A percentile compares a stretch with the other conserved stretches of the same genome.
Conservation (phyloP, 2,113 vertebrate species). For the Cacatua alba region DNA sequence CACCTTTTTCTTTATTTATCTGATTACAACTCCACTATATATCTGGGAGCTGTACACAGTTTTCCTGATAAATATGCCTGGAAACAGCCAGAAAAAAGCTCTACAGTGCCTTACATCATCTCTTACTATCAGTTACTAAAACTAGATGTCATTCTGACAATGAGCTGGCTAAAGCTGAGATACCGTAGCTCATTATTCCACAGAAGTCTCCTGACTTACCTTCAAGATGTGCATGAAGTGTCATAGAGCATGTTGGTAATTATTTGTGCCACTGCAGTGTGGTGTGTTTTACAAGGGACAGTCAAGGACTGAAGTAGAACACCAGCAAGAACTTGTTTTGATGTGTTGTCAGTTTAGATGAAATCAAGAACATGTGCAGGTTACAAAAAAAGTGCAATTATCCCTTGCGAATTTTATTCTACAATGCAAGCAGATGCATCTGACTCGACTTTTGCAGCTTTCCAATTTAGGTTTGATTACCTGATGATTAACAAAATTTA, state of each 20-base stretch:
- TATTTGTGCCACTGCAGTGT: background rate
- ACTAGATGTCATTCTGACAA: background rate
- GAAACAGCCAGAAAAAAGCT: background rate
- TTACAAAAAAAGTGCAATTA: background rate
- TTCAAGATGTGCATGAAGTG: background rate
- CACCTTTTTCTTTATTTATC: background rate
- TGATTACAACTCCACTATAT: background rate
- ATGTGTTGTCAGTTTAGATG: background rate
- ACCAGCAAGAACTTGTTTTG: background rate
- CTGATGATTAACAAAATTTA: constrained; percentile 33
- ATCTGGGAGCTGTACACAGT: background rate
- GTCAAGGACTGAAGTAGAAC: background rate
- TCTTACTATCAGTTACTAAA: background rate
- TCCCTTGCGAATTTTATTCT: background rate
- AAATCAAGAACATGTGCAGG: background rate
- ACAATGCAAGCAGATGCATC: background rate
- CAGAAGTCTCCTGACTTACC: background rate
- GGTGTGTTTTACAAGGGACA: background rate
- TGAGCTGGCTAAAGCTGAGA: background rate
- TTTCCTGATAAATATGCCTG: background rate
- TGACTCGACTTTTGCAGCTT: background rate
- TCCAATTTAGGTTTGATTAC: constrained; percentile 35
- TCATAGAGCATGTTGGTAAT: background rate
- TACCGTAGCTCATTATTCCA: background rate
- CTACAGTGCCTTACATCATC: background rate